Evolutionary conservation across 2,888 invertebrate genomes (phyloP), one percentile per base, ranked within the genome.

Genomic region (Acholoe squamosa): DNA sequence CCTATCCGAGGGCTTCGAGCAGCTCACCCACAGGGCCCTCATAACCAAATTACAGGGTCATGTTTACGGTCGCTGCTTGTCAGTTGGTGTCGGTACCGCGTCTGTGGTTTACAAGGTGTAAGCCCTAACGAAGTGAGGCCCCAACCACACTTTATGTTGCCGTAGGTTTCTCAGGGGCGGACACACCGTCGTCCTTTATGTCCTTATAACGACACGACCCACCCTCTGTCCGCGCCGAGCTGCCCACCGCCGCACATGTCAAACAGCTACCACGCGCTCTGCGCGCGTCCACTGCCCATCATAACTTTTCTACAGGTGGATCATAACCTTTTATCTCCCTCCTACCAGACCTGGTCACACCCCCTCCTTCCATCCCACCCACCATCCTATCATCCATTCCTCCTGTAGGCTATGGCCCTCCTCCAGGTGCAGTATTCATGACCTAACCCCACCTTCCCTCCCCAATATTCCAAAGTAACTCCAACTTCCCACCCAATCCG

Each of bases 311-410:
- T 80, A 80, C 43, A 80, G 80, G 80, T 80, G 80, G 80, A 80
- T 80, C 80, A 80, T 80, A 80, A 80, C 34, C 80, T 80, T 80
- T 80, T 80, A 80, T 80, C 80, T 80, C 71, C 25, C 71, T n/a
- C n/a, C 71, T 25, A 71, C n/a, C 71, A 71, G 71, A 25, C 54
- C 71, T 51, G 22, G 61, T 54, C 54, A 19, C 22, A 3, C 61
- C 61, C 61, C 43, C 43, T 33, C 52, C 67, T 31, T 71, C 51
- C n/a, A 28, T 54, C 43, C 43, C 33, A 52, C 56, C 71, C 76
- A 12, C 31, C 51, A n/a, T 22, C 25, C 76, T 19, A 51, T 61
- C 86, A 51, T 61, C 52, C 76, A 43, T 52, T 88, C 56, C 51
- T 28, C 90, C 28, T 43, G 43, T 71, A 56, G 34, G 5, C 54